A percentile compares a stretch with the other conserved stretches of the same genome.
These are phyloP conservation scores for Dynastes tityus DNA, from an alignment of 2,888 invertebrate genomes.

Conservation along the genomic window DNA sequence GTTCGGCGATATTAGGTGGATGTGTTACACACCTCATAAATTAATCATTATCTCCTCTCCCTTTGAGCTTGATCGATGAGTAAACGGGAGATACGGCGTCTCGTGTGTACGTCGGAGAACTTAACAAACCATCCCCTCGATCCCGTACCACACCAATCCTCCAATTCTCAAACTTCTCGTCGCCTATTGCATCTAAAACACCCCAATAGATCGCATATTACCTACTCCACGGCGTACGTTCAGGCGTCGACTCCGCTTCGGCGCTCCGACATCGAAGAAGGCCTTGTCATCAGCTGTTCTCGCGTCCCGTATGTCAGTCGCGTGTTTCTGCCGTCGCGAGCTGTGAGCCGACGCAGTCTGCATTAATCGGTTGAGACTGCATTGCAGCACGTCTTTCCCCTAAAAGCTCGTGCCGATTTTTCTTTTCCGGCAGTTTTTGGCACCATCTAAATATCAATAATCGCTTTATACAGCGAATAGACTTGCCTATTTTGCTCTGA, in stretches of 20 bases:
- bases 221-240: too few species aligned
- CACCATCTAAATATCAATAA: conserved; percentile 4
- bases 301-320: not conserved
- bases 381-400: conserved; percentile 50
- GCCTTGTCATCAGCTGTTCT: conserved; percentile 39
- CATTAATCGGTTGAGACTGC: conserved; percentile 45
- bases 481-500: not conserved
- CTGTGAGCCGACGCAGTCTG: conserved; percentile 53
- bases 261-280: not conserved
- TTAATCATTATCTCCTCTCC: too few species aligned
- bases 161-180: too few species aligned
- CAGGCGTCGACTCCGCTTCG: not conserved
- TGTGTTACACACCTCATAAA: too few species aligned
- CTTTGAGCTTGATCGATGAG: too few species aligned
- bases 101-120: too few species aligned
- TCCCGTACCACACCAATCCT: too few species aligned
- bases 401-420: not conserved
- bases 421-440: conserved; percentile 14
- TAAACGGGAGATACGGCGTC: too few species aligned
- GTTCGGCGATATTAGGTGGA: too few species aligned
- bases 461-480: not conserved
- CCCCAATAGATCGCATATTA: too few species aligned
- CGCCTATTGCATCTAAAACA: too few species aligned
- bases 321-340: not conserved
- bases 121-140: too few species aligned